Conservation (phyloP, 2,113 vertebrate genomes). For the Pandion haliaetus region DNA sequence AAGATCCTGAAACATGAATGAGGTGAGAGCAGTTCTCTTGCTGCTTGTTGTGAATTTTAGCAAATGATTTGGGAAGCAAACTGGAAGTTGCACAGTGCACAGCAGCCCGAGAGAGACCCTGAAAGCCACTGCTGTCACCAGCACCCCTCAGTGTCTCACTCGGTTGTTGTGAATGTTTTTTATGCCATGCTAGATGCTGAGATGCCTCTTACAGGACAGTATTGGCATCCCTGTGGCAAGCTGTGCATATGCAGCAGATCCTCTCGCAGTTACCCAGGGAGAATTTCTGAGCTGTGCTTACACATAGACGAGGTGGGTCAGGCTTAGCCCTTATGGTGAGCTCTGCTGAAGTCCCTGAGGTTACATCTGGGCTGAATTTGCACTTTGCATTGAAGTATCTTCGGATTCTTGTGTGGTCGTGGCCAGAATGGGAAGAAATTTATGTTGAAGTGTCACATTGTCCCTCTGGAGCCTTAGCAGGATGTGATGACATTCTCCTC, state of each 20-base stretch:
- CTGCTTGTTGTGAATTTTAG: background rate
- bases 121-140: background rate
- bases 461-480: background rate
- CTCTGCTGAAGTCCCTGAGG: background rate
- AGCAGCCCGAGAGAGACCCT: background rate
- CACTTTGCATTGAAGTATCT: background rate
- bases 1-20: background rate
- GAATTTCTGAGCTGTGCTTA: background rate
- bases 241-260: background rate
- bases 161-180: background rate
- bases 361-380: constrained; percentile 10
- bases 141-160: background rate
- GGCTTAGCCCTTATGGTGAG: background rate
- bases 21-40: background rate
- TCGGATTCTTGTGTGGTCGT: background rate
- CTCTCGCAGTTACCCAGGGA: background rate
- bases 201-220: background rate
- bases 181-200: background rate
- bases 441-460: background rate
- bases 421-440: background rate
- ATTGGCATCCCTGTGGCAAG: background rate
- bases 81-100: background rate
- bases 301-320: background rate
- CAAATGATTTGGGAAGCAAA: background rate
- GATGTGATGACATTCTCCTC: background rate